A percentile compares a stretch with the other conserved stretches of the same genome.
Conservation (phyloP, 1,140 invertebrate species). For the Eurosta solidaginis region DNA sequence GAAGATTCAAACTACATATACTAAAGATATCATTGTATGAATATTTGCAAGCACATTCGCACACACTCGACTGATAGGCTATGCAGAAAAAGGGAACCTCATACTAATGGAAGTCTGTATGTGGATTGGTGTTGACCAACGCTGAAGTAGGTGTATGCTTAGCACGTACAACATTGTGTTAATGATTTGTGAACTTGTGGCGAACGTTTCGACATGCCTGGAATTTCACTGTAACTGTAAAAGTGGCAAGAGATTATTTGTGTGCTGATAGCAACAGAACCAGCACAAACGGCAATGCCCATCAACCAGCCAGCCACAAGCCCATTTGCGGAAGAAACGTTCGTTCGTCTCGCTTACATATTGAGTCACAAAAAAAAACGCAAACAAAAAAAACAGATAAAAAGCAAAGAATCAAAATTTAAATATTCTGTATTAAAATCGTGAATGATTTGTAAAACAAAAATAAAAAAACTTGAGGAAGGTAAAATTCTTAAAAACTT, state of each 20-base stretch:
- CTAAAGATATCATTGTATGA: neutral
- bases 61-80: neutral
- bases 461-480: neutral
- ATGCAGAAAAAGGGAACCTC: no score
- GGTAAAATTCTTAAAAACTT: neutral
- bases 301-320: neutral
- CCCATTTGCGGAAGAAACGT: neutral
- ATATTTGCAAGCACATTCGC: neutral
- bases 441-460: conserved; percentile 14
- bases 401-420: no score
- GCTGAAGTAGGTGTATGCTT: neutral
- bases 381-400: neutral
- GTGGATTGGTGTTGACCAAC: neutral
- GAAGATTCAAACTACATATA: no score
- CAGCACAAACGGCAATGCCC: neutral
- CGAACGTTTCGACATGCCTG: conserved; percentile 19
- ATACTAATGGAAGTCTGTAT: neutral
- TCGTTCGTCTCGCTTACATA: neutral
- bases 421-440: neutral
- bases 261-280: neutral
- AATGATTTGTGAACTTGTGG: conserved; percentile 28
- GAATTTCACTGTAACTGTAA: conserved; percentile 23
- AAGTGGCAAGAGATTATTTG: conserved; percentile 9
- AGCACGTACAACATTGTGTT: conserved; percentile 21
- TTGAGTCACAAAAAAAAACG: neutral